These are phyloP conservation scores for Polydrusus tereticollis DNA, from an alignment of 2,888 invertebrate genomes.

Conservation along the genomic window DNA sequence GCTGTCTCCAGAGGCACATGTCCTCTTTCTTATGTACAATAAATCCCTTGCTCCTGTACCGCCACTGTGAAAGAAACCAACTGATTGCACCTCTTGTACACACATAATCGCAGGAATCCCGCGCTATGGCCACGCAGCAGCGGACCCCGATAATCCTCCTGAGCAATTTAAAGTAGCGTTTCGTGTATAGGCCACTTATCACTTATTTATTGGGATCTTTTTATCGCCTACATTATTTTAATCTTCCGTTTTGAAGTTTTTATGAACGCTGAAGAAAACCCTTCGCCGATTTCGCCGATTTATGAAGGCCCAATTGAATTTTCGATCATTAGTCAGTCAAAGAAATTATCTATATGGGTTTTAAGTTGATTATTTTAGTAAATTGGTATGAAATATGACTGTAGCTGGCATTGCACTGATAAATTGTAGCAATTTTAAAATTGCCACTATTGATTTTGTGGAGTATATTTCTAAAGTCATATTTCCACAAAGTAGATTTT, in stretches of 20 bases:
- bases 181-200: conserved; percentile 66
- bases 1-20: too few species aligned
- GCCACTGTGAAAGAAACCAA: conserved; percentile 28
- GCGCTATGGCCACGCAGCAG: conserved; percentile 40
- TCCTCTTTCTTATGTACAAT: background rate
- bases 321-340: conserved; percentile 43
- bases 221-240: conserved; percentile 66
- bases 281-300: conserved; percentile 61
- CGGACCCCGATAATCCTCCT: conserved; percentile 56
- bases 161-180: conserved; percentile 67
- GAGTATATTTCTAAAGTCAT: too few species aligned
- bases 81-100: conserved; percentile 32
- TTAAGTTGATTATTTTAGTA: conserved; percentile 33
- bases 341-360: conserved; percentile 34
- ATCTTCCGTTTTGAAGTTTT: conserved; percentile 66
- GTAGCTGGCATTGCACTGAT: background rate
- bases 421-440: too few species aligned
- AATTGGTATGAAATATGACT: background rate
- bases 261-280: conserved; percentile 65
- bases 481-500: too few species aligned
- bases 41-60: background rate
- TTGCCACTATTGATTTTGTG: too few species aligned
- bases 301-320: conserved; percentile 48
- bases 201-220: conserved; percentile 67
- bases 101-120: conserved; percentile 37